Evolutionary conservation across 1,140 invertebrate species (phyloP), one percentile per base, ranked within the genome.

Genomic region (Chelonus insularis): DNA sequence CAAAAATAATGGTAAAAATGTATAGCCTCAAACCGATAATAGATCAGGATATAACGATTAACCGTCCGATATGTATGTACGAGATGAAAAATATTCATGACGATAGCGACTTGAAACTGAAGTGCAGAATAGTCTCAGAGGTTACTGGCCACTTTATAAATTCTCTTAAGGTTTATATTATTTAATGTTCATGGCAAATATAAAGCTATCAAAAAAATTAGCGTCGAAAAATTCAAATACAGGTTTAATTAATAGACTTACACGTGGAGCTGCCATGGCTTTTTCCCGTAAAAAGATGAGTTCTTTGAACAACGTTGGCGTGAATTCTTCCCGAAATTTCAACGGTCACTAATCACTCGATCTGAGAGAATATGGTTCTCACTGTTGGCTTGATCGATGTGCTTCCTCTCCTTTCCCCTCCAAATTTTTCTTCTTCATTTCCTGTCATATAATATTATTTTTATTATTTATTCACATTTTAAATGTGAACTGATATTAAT

Each of bases 71-170:
- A 61, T 84, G 83, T 69, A 87, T 89, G 86, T 89, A 89, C 75
- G 70, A 74, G 66, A 75, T 89, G 74, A 85, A 83, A 82, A 87
- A 85, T 79, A 83, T 86, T 68, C 83, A 84, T 62, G 72, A 64
- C 63, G 62, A 62, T 52, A 72, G 77, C 74, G 70, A 77, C 72
- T 69, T 78, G 68, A 65, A 50, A 52, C 69, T 75, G 57, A 72
- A 78, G 70, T 78, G 71, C 66, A 81, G 82, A 57, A 72, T 72
- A 62, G 69, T 73, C 76, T 76, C 85, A 65, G 81, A 84, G 81
- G 85, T 88, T 71, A 80, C 79, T 79, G 80, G 86, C 74, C 85
- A 89, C 86, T 87, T 89, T 88, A 86, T 84, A 77, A 84, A 83
- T 77, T 84, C 88, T 84, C 82, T 88, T 74, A 84, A 88, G 86